Conservation (phyloP, 2,113 vertebrate species). For the Casuarius casuarius region DNA sequence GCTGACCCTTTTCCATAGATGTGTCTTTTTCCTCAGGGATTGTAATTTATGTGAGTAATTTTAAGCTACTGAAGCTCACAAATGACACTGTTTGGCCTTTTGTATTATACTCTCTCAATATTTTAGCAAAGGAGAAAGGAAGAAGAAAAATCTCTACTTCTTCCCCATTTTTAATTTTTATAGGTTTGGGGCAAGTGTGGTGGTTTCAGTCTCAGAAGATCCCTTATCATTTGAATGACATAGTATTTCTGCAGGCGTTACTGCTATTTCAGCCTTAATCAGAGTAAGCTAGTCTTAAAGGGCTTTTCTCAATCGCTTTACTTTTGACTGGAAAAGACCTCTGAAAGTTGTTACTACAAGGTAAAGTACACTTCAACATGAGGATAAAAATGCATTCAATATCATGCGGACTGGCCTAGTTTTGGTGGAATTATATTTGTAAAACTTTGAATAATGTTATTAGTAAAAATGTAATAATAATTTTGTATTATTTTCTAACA, state of each 20-base stretch:
- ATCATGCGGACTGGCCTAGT: fast-evolving
- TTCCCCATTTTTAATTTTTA: not conserved
- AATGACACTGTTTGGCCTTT: not conserved
- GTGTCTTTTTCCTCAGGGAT: not conserved
- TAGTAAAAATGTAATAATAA: not conserved
- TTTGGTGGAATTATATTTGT: not conserved
- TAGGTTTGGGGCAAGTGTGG: not conserved
- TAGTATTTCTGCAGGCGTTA: not conserved
- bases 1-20: not conserved
- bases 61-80: not conserved
- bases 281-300: not conserved
- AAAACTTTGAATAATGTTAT: not conserved
- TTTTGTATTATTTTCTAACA: not conserved
- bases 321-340: not conserved
- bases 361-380: not conserved
- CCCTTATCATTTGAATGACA: too few relatives aligned
- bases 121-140: not conserved
- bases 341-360: not conserved
- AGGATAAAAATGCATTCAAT: not conserved
- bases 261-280: fast-evolving
- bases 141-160: not conserved
- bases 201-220: not conserved
- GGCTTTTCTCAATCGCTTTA: not conserved
- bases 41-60: not conserved
- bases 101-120: not conserved